Evolutionary conservation across 2,113 vertebrate genomes (phyloP).

Genomic region (Gavia stellata): DNA sequence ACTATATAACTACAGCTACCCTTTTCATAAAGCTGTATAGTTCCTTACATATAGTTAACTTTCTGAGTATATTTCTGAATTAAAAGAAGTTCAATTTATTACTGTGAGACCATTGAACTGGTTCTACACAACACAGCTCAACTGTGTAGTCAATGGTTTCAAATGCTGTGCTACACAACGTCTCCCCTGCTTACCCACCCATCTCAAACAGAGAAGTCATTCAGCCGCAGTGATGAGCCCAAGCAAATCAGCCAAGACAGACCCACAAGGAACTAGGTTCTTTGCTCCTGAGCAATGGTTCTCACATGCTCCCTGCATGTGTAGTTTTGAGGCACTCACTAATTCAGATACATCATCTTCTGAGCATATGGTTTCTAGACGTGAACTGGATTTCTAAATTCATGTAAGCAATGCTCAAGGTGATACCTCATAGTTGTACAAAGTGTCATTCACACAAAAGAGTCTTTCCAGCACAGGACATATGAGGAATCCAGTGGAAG

Average conservation of each 20-base stretch:
- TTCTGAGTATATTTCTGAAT: background rate
- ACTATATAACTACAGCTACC: background rate
- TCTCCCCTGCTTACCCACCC: background rate
- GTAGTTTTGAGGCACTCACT: background rate
- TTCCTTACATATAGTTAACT: background rate
- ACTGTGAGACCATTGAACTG: background rate
- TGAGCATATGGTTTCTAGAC: background rate
- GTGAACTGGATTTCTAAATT: background rate
- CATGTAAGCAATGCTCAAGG: background rate
- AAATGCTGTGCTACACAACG: background rate
- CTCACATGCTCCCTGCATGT: accelerated
- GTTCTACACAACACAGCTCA: background rate
- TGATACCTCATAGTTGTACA: background rate
- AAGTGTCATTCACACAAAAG: background rate
- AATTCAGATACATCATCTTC: background rate
- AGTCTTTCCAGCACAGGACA: background rate
- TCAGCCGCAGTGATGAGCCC: background rate
- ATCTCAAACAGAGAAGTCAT: background rate
- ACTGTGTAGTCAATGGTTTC: background rate
- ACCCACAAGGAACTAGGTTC: background rate
- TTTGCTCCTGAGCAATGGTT: background rate
- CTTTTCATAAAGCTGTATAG: background rate
- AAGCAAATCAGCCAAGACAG: background rate
- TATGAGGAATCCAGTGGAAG: background rate
- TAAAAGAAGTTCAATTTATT: background rate